Base-by-base conservation (phyloP, 2,888 invertebrate species). In the Periphyllus acericola region DNA sequence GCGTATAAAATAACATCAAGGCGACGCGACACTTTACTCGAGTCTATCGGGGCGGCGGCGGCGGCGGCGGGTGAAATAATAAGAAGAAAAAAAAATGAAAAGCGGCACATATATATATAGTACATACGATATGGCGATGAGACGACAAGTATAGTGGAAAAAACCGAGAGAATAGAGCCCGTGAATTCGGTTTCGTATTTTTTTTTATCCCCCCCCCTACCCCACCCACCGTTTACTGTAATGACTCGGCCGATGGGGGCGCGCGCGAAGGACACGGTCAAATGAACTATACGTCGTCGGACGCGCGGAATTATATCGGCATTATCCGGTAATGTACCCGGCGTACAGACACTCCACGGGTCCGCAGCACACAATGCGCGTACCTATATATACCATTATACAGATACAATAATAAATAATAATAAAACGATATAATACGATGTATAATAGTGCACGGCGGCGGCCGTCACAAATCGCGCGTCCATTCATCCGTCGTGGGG, bases 271-370 rank as follows among this genome's bases (percentile, higher is more conserved):
- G 89, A 75, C 78, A 87, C 86, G 89, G 86, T 75, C 76, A 83
- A 88, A 89, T 88, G 89, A 89, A 84, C 85, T 46, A 3, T 36
- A 46, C 46, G 88, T 89, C 87, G 52, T 21, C 46, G n/a, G n/a
- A n/a, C n/a, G 36, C 34, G 72, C 83, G 40, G 75, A 83, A 83
- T 76, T 76, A 74, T 72, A 32, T 40, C 66, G 75, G n/a, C 75
- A 83, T 75, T 66, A 75, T 75, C 83, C 60, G 75, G 75, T 83
- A 75, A 25, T 40, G 75, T 83, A 83, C 84, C 21, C 74, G 36
- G 89, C 86, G 85, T 2, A 14, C 89, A 89, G 89, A 86, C 89
- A 89, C 86, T 88, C 87, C 81, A 88, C 89, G 89, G 83, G n/a
- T n/a, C n/a, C 83, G 74, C 55, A 1, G 40, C n/a, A 40, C 75